These are phyloP conservation scores for Acanthiza pusilla DNA, from an alignment of 2,797 vertebrate genomes.

Conservation along the genomic window DNA sequence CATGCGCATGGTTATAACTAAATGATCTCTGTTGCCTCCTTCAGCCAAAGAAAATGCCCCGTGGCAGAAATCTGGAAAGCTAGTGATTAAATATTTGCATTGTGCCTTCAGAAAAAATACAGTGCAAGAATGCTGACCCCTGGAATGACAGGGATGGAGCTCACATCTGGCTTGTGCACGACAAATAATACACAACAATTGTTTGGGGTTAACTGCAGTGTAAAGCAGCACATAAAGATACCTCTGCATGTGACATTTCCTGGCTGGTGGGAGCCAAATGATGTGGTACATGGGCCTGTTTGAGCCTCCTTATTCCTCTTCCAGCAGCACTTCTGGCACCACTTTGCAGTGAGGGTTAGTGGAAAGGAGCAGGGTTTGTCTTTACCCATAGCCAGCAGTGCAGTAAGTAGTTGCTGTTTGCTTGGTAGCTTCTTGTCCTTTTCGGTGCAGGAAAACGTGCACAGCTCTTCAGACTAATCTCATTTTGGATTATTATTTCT, in stretches of 20 bases:
- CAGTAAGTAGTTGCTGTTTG: neutral
- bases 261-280: fast-evolving
- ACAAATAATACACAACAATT: neutral
- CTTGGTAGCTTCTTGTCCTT: neutral
- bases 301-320: neutral
- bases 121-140: neutral
- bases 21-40: neutral
- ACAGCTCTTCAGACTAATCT: neutral
- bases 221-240: neutral
- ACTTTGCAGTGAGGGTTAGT: neutral
- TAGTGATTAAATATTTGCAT: neutral
- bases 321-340: neutral
- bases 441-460: neutral
- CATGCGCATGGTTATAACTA: neutral
- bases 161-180: neutral
- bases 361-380: neutral
- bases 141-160: neutral
- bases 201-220: neutral
- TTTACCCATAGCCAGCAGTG: neutral
- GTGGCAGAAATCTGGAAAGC: neutral
- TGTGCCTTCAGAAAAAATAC: neutral
- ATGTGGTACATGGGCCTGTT: fast-evolving
- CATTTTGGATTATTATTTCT: neutral
- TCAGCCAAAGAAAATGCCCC: neutral
- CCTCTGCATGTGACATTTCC: neutral